These are phyloP conservation scores for Carassius gibelio DNA, from an alignment of 2,113 vertebrate species.

Conservation along the genomic window DNA sequence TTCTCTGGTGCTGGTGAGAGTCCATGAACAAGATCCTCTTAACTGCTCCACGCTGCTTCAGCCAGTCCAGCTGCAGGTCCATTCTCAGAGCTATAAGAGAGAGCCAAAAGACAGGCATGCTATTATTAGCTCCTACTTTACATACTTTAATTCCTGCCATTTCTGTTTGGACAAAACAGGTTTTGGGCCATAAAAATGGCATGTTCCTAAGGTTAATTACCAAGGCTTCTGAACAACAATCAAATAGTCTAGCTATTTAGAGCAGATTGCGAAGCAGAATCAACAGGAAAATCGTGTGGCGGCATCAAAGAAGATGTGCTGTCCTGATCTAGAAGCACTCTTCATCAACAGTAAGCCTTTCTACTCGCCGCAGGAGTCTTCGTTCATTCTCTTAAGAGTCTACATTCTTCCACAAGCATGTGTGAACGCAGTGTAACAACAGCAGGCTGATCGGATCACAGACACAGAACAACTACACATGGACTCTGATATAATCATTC, in stretches of 20 bases:
- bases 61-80: slow-evolving; percentile 55
- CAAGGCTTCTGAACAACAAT: slow-evolving; percentile 33
- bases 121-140: slow-evolving; percentile 20
- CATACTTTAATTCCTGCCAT: neutral
- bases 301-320: too few species aligned
- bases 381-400: too few species aligned
- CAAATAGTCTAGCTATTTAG: neutral
- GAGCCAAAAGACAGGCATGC: neutral
- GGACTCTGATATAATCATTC: too few species aligned
- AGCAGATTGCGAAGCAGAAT: too few species aligned
- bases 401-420: too few species aligned
- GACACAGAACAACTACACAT: too few species aligned
- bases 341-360: too few species aligned
- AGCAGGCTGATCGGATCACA: too few species aligned
- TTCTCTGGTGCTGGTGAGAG: slow-evolving; percentile 47
- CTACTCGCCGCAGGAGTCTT: too few species aligned
- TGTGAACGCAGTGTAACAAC: too few species aligned
- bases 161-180: neutral
- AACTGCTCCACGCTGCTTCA: slow-evolving; percentile 56
- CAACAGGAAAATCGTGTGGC: too few species aligned
- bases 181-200: slow-evolving; percentile 20
- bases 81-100: slow-evolving; percentile 45
- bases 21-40: slow-evolving; percentile 56
- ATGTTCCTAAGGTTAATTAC: slow-evolving; percentile 19
- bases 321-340: too few species aligned